Conservation (phyloP, 2,797 vertebrate species). For the Passerculus sandwichensis region DNA sequence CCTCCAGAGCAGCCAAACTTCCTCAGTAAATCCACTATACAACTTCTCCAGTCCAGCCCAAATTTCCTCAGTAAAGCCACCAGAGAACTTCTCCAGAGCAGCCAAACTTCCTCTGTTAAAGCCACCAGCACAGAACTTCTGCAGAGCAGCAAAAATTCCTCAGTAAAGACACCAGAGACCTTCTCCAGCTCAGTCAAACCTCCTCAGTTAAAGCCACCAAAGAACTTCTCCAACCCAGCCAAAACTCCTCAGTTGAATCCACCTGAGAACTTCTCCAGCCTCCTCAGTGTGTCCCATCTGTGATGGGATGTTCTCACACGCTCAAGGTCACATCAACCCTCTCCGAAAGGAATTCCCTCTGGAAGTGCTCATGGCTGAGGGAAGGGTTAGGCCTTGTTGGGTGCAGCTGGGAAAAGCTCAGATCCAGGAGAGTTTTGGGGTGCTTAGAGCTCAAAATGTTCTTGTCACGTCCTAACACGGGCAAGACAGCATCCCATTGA, state of each 20-base stretch:
- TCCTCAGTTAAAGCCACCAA: background rate
- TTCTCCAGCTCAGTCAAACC: fast-evolving
- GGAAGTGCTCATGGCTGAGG: background rate
- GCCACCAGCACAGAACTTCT: no score
- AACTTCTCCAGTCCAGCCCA: no score
- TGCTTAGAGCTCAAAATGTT: background rate
- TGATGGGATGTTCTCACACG: fast-evolving
- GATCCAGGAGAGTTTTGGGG: background rate
- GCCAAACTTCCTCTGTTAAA: no score
- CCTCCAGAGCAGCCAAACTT: no score
- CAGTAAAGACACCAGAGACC: background rate
- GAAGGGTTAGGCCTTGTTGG: background rate
- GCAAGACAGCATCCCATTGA: fast-evolving
- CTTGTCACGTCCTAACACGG: fast-evolving
- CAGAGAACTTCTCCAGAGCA: background rate
- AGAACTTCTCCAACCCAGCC: background rate
- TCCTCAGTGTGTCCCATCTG: no score
- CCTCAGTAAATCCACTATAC: no score
- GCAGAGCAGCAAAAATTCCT: no score
- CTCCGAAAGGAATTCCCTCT: background rate
- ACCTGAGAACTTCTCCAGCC: background rate
- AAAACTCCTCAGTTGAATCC: background rate
- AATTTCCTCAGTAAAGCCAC: no score
- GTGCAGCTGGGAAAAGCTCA: background rate
- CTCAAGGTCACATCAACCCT: fast-evolving